phyloP scores from a whole-genome alignment of 2,797 vertebrate species.

The Hypotaenidia okinawae region DNA sequence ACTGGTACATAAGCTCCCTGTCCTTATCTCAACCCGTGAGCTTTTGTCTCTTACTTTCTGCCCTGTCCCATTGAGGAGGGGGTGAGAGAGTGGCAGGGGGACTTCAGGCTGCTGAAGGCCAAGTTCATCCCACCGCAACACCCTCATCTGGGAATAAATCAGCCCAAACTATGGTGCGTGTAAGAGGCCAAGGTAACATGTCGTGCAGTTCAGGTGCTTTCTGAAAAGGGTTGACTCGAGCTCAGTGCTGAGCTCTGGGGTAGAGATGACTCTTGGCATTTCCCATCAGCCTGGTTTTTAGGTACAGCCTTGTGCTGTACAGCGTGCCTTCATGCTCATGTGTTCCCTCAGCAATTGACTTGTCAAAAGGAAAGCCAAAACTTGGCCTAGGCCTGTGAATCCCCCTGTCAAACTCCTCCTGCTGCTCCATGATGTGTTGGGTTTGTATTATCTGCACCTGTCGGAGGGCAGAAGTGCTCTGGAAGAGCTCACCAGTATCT shows the following conservation, averaged over 20 bases:
- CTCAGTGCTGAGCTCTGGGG: not conserved
- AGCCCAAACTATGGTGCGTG: not conserved
- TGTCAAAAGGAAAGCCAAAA: not conserved
- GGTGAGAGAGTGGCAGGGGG: not conserved
- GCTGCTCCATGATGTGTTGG: not conserved
- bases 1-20: too few species aligned
- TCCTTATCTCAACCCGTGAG: not conserved
- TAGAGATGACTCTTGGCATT: not conserved
- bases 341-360: not conserved
- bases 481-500: not conserved
- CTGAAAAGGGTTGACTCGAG: not conserved
- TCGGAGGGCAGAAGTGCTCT: not conserved
- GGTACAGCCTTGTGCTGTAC: not conserved
- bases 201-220: not conserved
- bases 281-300: not conserved
- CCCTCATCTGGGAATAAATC: not conserved
- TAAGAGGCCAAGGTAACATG: not conserved
- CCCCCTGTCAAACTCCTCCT: not conserved
- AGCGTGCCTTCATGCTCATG: not conserved
- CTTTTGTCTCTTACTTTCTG: not conserved
- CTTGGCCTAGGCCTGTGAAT: not conserved
- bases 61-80: not conserved
- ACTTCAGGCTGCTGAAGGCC: not conserved
- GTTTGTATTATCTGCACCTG: not conserved
- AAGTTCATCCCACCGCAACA: not conserved